Evolutionary conservation across 2,113 vertebrate genomes (phyloP).

Genomic region (Rousettus leschenaultii): DNA sequence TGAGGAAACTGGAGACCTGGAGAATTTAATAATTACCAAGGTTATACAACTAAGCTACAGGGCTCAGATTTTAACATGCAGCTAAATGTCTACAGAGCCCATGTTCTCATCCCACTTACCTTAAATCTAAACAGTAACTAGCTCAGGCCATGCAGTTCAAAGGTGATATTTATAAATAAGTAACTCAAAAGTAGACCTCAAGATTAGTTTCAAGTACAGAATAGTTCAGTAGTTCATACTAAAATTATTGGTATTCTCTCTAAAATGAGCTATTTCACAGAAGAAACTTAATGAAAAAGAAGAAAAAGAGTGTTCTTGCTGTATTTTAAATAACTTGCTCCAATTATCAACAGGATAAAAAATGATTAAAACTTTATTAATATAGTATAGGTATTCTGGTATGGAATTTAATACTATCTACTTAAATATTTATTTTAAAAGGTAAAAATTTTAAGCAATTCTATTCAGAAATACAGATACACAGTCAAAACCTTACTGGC

Average conservation of each 20-base stretch:
- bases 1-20: not conserved
- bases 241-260: not conserved
- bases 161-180: constrained; percentile 37
- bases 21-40: not conserved
- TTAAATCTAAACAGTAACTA: constrained; percentile 36
- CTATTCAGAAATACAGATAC: not conserved
- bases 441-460: constrained; percentile 22
- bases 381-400: not conserved
- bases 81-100: not conserved
- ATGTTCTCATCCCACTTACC: not conserved
- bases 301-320: not conserved
- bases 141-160: not conserved
- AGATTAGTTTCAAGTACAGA: constrained; percentile 22
- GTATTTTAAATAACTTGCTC: constrained; percentile 2
- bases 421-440: constrained; percentile 6
- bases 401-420: not conserved
- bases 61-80: not conserved
- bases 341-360: constrained; percentile 15
- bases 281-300: constrained; percentile 15
- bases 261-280: not conserved
- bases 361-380: constrained; percentile 28
- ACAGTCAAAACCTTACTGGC: not conserved
- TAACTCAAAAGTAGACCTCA: constrained; percentile 47
- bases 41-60: not conserved
- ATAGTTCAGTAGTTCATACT: constrained; percentile 1